Evolutionary conservation across 2,888 invertebrate species (phyloP).

Genomic region (Stegana nigrithorax): DNA sequence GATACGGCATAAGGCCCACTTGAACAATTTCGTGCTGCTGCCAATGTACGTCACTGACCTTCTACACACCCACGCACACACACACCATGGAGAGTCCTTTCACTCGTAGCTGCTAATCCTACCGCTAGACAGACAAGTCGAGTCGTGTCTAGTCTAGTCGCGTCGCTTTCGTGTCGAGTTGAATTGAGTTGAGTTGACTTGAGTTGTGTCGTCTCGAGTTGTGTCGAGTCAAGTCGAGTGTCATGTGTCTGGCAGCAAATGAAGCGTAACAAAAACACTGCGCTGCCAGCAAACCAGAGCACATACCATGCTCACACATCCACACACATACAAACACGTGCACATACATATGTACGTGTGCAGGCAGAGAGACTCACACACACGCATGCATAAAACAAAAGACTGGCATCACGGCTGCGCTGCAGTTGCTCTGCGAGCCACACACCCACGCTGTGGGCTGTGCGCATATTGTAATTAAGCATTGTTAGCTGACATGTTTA

Average conservation of each 20-base stretch:
- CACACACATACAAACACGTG: too few relatives aligned
- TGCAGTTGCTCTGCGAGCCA: neutral
- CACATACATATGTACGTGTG: neutral
- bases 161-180: neutral
- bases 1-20: too few relatives aligned
- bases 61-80: neutral
- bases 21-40: too few relatives aligned
- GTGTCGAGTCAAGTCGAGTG: slow-evolving; percentile 11
- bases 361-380: too few relatives aligned
- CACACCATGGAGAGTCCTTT: too few relatives aligned
- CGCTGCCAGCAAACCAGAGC: neutral
- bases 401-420: too few relatives aligned
- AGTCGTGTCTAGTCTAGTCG: neutral
- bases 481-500: slow-evolving; percentile 1
- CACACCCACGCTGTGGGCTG: neutral
- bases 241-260: slow-evolving; percentile 14
- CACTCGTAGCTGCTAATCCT: too few relatives aligned
- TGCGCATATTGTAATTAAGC: slow-evolving; percentile 8
- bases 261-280: slow-evolving; percentile 13
- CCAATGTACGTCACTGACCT: slow-evolving; percentile 8
- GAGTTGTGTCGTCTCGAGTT: slow-evolving; percentile 11
- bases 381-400: too few relatives aligned
- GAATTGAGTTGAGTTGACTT: neutral
- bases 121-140: too few relatives aligned
- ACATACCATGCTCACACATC: too few relatives aligned